Evolutionary conservation across 1,140 invertebrate species (phyloP).

Genomic region (Lepidurus apus): DNA sequence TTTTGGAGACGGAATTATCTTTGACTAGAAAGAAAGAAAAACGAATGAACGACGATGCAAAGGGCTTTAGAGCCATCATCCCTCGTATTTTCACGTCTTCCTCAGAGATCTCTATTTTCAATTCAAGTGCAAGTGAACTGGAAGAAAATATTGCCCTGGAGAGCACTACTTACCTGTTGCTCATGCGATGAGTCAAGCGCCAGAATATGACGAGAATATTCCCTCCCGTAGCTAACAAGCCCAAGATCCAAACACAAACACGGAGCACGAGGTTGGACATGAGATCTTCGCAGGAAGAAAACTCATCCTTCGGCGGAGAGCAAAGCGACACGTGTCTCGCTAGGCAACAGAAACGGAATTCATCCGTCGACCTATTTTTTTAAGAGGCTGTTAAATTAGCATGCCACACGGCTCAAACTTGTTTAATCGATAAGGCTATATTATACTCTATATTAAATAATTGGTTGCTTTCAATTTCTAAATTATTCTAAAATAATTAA

Average conservation of each 20-base stretch:
- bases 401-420: neutral
- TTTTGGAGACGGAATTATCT: too few relatives aligned
- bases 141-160: too few relatives aligned
- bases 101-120: too few relatives aligned
- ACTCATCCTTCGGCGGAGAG: slow-evolving; percentile 50
- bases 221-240: slow-evolving; percentile 54
- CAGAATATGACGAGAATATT: slow-evolving; percentile 60
- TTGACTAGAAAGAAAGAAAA: too few relatives aligned
- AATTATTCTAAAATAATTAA: too few relatives aligned
- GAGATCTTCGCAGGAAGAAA: slow-evolving; percentile 55
- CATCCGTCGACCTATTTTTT: slow-evolving; percentile 46
- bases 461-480: too few relatives aligned
- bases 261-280: slow-evolving; percentile 54
- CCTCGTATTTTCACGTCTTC: too few relatives aligned
- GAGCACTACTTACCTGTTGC: neutral
- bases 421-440: too few relatives aligned
- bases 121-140: too few relatives aligned
- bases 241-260: slow-evolving; percentile 61
- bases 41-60: too few relatives aligned
- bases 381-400: neutral
- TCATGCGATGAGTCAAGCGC: slow-evolving; percentile 46
- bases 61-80: too few relatives aligned
- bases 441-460: too few relatives aligned
- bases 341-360: slow-evolving; percentile 53
- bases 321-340: slow-evolving; percentile 45